Evolutionary conservation across 2,113 vertebrate species (phyloP), one percentile per base, ranked within the genome.

Genomic region (Lagopus muta): DNA sequence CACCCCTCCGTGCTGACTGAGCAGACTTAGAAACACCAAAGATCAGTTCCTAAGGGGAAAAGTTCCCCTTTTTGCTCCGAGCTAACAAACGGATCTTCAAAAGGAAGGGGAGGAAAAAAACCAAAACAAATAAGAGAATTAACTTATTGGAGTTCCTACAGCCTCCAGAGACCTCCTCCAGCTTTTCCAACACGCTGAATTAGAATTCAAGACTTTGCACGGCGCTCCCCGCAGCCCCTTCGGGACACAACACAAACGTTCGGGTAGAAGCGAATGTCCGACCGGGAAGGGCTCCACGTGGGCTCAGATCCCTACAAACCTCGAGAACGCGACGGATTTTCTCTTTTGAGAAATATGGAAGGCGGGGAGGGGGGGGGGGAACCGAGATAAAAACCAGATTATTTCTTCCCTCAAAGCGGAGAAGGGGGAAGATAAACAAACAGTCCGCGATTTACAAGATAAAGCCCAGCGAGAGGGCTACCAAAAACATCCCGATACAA

Each of bases 401-500:
- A 42, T 79, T 54, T 36, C 72, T 42, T 76, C 21, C 8, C 40
- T 4, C 8, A 52, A 32, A 78, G n/a, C 5, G 5, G 6, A 52
- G 55, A 72, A 91, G 22, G 20, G 8, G n/a, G 19, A 81, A 86
- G 12, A 48, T 2, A 83, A 93, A 90, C 58, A 94, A 95, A 91
- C 78, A 40, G 52, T 11, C 48, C 1, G 13, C 0, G 71, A 91
- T 82, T 12, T 32, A 83, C 78, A 93, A 52, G 60, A 89, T 80
- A 74, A 74, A 95, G 11, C 65, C 54, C 77, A 92, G 67, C n/a
- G 1, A 79, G 82, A 28, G 50, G n/a, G 86, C 82, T 30, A 40
- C 78, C 87, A 52, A 82, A 72, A 34, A 38, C 94, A 79, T n/a
- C 61, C 82, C 12, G 76, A 58, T 62, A 69, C 19, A 43, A 61